A percentile compares a stretch with the other conserved stretches of the same genome.
phyloP scores from a whole-genome alignment of 2,888 invertebrate species.

The Phyto melanocephala region DNA sequence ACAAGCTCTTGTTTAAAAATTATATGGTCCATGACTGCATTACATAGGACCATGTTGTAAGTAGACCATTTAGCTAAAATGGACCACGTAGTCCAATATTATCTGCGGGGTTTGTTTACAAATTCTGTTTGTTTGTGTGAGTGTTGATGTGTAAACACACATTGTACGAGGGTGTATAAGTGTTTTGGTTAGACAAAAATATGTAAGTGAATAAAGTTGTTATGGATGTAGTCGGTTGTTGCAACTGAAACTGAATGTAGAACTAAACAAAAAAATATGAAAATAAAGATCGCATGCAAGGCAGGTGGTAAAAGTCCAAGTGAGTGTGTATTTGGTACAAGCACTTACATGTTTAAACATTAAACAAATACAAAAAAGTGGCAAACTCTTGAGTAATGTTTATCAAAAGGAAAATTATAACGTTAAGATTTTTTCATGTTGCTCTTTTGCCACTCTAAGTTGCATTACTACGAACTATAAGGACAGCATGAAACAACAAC shows the following conservation, averaged over 20 bases:
- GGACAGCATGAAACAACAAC: neutral
- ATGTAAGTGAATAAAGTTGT: constrained; percentile 13
- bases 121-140: constrained; percentile 29
- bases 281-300: too few species aligned
- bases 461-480: neutral
- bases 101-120: constrained; percentile 47
- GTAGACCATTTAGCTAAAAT: too few species aligned
- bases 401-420: too few species aligned
- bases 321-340: constrained; percentile 50
- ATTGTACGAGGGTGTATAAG: neutral
- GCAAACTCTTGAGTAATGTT: constrained; percentile 56
- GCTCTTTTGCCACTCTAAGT: neutral
- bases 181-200: constrained; percentile 32
- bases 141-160: neutral
- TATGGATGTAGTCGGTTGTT: constrained; percentile 12
- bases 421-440: constrained; percentile 18
- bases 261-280: neutral
- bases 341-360: constrained; percentile 62
- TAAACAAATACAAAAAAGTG: constrained; percentile 61
- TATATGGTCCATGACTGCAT: too few species aligned
- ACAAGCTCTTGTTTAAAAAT: too few species aligned
- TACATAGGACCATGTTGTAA: too few species aligned
- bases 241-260: constrained; percentile 29
- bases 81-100: too few species aligned
- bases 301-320: neutral